A percentile compares a stretch with the other conserved stretches of the same genome.
phyloP scores from a whole-genome alignment of 2,113 vertebrate genomes.

The Prionailurus viverrinus region DNA sequence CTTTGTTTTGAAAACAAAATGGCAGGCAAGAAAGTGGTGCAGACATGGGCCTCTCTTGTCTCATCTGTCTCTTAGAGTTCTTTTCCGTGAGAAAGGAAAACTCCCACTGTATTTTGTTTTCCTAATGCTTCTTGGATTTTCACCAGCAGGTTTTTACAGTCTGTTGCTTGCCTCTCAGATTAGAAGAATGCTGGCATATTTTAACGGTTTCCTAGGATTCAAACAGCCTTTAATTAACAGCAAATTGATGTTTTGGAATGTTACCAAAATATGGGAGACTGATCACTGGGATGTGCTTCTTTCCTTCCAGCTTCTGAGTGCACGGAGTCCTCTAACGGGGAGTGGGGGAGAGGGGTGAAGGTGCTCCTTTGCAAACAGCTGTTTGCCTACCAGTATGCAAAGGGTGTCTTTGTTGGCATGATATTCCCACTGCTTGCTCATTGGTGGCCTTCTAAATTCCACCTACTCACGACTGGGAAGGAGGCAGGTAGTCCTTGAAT shows the following conservation, averaged over 20 bases:
- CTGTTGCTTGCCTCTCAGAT: slow-evolving; percentile 87
- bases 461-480: slow-evolving; percentile 2
- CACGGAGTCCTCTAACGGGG: neutral
- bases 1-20: slow-evolving; percentile 2
- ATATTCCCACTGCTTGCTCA: slow-evolving; percentile 51
- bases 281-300: slow-evolving; percentile 59
- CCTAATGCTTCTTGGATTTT: slow-evolving; percentile 79
- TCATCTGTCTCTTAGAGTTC: slow-evolving; percentile 47
- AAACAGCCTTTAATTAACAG: slow-evolving; percentile 87
- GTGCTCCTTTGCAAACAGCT: slow-evolving; percentile 46
- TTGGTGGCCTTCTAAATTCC: slow-evolving; percentile 22
- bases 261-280: slow-evolving; percentile 78
- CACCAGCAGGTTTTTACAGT: slow-evolving; percentile 85
- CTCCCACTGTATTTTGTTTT: slow-evolving; percentile 62
- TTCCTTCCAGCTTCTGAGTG: slow-evolving; percentile 64
- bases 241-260: slow-evolving; percentile 85
- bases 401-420: slow-evolving; percentile 75
- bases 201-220: slow-evolving; percentile 88
- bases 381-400: slow-evolving; percentile 67
- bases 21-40: neutral
- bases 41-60: neutral
- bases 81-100: slow-evolving; percentile 62
- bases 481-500: neutral
- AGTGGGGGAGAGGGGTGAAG: neutral
- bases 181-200: slow-evolving; percentile 87